Conservation (phyloP, 1,140 invertebrate species). For the Apis florea region DNA sequence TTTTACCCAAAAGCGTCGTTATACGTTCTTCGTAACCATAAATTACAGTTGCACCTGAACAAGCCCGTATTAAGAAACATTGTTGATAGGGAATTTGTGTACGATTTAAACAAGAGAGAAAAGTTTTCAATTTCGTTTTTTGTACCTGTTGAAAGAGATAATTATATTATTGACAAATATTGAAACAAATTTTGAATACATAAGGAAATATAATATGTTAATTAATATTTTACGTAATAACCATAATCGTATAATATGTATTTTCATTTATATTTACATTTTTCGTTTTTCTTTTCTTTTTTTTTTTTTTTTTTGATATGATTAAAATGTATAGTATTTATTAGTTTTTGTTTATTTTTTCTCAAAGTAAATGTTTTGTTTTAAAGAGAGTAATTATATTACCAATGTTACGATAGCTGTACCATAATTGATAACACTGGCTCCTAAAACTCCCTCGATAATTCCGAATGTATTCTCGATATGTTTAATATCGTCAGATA, state of each 20-base stretch:
- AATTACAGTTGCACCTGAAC: not conserved
- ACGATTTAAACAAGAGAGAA: slow-evolving; percentile 1
- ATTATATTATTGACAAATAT: not conserved
- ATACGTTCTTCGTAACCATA: slow-evolving; percentile 19
- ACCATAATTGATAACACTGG: slow-evolving; percentile 11
- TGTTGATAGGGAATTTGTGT: not conserved
- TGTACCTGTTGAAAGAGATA: slow-evolving; percentile 30
- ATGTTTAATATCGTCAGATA: slow-evolving; percentile 21
- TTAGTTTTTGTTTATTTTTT: not conserved
- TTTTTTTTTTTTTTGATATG: not conserved
- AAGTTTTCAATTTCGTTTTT: slow-evolving; percentile 25
- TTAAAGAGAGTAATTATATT: slow-evolving; percentile 2
- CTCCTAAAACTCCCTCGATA: slow-evolving; percentile 18
- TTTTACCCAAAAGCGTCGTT: not conserved
- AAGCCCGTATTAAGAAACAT: not conserved
- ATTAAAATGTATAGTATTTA: not conserved
- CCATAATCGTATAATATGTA: slow-evolving; percentile 1
- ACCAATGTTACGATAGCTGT: slow-evolving; percentile 42
- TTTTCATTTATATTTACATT: not conserved
- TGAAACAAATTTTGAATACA: not conserved
- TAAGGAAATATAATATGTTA: not conserved
- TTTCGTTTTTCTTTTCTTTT: no score
- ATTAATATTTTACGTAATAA: not conserved
- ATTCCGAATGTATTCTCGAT: slow-evolving; percentile 10
- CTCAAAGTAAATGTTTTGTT: not conserved